Percentiles rank a stretch among this genome's conserved stretches.
Conservation (phyloP, 2,113 vertebrate species). For the Sylvia atricapilla region DNA sequence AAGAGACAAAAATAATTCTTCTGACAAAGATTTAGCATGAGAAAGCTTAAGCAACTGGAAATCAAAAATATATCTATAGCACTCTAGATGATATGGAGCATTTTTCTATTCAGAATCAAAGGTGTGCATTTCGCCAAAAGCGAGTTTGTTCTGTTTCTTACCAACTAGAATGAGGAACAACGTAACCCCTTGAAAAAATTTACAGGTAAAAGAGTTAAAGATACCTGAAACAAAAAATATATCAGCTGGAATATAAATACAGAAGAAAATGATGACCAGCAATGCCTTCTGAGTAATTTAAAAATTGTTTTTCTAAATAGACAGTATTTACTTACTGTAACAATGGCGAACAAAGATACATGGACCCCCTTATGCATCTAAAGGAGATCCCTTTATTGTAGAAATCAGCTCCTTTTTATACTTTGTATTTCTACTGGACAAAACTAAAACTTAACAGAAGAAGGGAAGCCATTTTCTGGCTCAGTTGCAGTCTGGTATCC, state of each 20-base stretch:
- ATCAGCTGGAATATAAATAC: not conserved
- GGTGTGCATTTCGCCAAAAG: not conserved
- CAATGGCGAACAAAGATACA: not conserved
- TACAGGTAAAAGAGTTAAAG: not conserved
- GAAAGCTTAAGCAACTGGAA: not conserved
- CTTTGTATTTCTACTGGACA: not conserved
- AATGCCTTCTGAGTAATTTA: not conserved
- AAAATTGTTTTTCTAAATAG: not conserved
- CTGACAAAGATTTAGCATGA: not conserved
- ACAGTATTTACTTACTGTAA: not conserved
- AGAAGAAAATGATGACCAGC: not conserved
- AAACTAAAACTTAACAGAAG: not conserved
- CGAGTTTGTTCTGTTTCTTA: not conserved
- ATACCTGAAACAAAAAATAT: not conserved
- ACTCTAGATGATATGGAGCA: rapidly evolving
- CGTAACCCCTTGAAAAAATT: not conserved
- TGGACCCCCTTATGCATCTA: not conserved
- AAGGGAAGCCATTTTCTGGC: not conserved
- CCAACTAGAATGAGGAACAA: not conserved
- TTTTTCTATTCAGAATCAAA: not conserved
- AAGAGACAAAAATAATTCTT: not conserved
- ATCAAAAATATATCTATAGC: not conserved
- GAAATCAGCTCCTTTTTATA: not conserved
- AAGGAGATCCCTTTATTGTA: not conserved
- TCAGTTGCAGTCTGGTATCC: not conserved